Evolutionary conservation across 2,888 invertebrate genomes (phyloP).

Genomic region (Coecobrya sp.): DNA sequence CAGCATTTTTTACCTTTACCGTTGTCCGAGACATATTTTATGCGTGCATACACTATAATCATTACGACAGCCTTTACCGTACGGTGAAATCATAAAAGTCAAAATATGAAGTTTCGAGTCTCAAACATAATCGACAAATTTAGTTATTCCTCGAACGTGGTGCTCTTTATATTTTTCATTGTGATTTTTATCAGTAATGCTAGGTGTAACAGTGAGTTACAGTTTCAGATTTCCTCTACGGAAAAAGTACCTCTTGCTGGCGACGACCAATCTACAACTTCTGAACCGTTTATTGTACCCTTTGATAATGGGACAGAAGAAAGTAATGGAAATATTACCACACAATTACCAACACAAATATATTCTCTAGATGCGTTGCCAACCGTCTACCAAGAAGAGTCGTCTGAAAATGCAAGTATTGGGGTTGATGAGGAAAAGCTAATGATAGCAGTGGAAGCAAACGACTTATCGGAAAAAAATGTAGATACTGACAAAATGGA

Average conservation of each 20-base stretch:
- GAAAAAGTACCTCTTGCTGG: neutral
- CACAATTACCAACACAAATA: neutral
- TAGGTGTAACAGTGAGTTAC: neutral
- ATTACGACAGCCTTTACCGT: neutral
- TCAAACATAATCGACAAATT: neutral
- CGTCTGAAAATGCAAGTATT: neutral
- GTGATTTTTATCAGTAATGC: neutral
- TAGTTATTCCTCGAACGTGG: neutral
- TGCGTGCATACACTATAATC: neutral
- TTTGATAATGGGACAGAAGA: neutral
- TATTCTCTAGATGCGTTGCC: neutral
- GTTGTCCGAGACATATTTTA: neutral
- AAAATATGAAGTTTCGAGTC: constrained; percentile 36
- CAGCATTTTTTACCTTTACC: neutral
- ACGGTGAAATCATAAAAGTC: neutral
- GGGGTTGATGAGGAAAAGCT: neutral
- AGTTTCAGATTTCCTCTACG: neutral
- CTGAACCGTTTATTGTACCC: neutral
- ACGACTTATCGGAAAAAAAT: neutral
- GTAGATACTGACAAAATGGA: constrained; percentile 54
- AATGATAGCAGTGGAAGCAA: neutral
- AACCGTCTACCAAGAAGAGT: neutral
- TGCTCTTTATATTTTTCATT: neutral
- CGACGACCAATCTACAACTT: neutral
- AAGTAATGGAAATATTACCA: constrained; percentile 33